phyloP scores from a whole-genome alignment of 2,797 vertebrate species.

The Ambastaia sidthimunki region DNA sequence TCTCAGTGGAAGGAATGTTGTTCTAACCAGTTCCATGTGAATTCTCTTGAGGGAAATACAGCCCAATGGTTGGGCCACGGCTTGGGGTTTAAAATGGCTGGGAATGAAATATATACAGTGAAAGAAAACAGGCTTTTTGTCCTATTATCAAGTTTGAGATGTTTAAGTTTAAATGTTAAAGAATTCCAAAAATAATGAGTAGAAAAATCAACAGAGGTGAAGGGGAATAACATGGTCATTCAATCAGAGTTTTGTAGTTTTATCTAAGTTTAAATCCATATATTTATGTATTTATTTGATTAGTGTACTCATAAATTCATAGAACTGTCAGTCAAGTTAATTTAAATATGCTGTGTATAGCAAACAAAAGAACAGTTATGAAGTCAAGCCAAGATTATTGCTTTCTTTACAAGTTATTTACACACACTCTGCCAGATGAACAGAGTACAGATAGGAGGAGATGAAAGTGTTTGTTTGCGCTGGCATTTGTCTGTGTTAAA shows the following conservation, averaged over 20 bases:
- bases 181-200: slow-evolving; percentile 34
- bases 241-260: background rate
- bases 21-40: slow-evolving; percentile 86
- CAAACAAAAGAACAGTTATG: slow-evolving; percentile 19
- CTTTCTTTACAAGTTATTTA: slow-evolving; percentile 37
- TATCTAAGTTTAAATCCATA: background rate
- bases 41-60: slow-evolving; percentile 77
- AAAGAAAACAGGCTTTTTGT: slow-evolving; percentile 60
- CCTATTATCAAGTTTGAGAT: slow-evolving; percentile 39
- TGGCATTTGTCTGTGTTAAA: slow-evolving; percentile 61
- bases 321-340: slow-evolving; percentile 52
- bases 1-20: slow-evolving; percentile 84
- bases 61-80: slow-evolving; percentile 70
- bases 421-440: slow-evolving; percentile 34
- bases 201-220: slow-evolving; percentile 2
- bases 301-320: slow-evolving; percentile 44
- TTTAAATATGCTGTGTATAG: slow-evolving; percentile 31
- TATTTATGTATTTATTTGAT: slow-evolving; percentile 37
- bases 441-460: slow-evolving; percentile 35
- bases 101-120: slow-evolving; percentile 68
- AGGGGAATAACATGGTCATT: background rate
- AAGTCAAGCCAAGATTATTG: slow-evolving; percentile 9
- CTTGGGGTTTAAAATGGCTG: slow-evolving; percentile 73
- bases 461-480: slow-evolving; percentile 60
- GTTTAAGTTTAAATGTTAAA: slow-evolving; percentile 51